These are phyloP conservation scores for Fistularia commersonii DNA, from an alignment of 2,797 vertebrate species.

Conservation along the genomic window DNA sequence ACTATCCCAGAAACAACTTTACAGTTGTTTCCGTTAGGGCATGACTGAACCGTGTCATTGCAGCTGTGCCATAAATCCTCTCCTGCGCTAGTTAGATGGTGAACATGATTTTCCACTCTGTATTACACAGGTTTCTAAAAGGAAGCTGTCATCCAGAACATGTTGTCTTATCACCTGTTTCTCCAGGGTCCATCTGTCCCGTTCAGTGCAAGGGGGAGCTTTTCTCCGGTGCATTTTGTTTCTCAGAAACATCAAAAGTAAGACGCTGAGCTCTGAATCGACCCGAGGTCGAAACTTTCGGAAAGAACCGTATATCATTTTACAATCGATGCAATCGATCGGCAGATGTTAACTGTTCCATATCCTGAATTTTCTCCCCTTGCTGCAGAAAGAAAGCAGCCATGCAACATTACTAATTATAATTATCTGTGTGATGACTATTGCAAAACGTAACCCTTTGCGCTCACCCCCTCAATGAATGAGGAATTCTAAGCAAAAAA, in stretches of 20 bases:
- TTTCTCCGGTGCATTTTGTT: constrained; percentile 3
- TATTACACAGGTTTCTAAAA: constrained; percentile 26
- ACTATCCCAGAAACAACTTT: constrained; percentile 7
- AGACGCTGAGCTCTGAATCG: background rate
- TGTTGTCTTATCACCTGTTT: constrained; percentile 1
- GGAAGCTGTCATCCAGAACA: constrained; percentile 16
- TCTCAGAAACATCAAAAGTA: constrained; percentile 7
- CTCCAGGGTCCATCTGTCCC: background rate
- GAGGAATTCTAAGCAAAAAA: too few relatives aligned
- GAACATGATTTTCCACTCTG: constrained; percentile 53
- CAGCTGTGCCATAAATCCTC: constrained; percentile 36
- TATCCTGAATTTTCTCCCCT: too few relatives aligned
- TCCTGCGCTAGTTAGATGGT: constrained; percentile 6
- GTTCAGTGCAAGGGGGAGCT: constrained; percentile 9
- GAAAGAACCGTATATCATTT: too few relatives aligned
- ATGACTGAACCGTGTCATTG: constrained; percentile 12
- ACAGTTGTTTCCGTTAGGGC: constrained; percentile 25
- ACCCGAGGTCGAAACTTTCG: too few relatives aligned
- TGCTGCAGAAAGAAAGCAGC: too few relatives aligned
- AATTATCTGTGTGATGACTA: too few relatives aligned
- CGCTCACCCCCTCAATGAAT: too few relatives aligned
- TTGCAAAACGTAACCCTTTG: too few relatives aligned
- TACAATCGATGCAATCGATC: too few relatives aligned
- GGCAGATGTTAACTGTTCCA: too few relatives aligned
- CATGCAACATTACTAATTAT: too few relatives aligned